A percentile compares a stretch with the other conserved stretches of the same genome.
Conservation (phyloP, 2,888 invertebrate species). For the Polydrusus tereticollis region DNA sequence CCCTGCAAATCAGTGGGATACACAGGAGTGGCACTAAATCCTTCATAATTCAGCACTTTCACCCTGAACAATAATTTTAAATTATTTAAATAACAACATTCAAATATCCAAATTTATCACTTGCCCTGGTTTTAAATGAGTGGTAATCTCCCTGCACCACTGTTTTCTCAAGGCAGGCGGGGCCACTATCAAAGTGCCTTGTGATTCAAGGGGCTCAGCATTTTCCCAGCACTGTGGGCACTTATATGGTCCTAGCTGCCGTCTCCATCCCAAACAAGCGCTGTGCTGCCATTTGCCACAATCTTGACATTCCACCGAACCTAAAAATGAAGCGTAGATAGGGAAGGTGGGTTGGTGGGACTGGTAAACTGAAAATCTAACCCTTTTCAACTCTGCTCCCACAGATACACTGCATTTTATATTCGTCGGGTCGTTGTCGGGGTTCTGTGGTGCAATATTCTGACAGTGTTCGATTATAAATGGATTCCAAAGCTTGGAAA, state of each 20-base stretch:
- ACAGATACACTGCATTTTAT: constrained; percentile 67
- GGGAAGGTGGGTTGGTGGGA: neutral
- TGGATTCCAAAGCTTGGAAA: constrained; percentile 57
- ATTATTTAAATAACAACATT: too few species aligned
- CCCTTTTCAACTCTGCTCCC: constrained; percentile 56
- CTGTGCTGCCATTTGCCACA: constrained; percentile 76
- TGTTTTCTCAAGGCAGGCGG: constrained; percentile 77
- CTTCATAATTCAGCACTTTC: constrained; percentile 71
- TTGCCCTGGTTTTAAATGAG: constrained; percentile 69
- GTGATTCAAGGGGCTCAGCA: constrained; percentile 69
- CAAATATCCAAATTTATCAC: neutral
- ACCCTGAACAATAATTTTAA: constrained; percentile 56
- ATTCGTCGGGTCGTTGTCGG: constrained; percentile 34
- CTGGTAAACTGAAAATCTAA: constrained; percentile 45
- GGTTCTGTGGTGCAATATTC: constrained; percentile 49
- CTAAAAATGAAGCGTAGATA: constrained; percentile 1
- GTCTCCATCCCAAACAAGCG: constrained; percentile 72
- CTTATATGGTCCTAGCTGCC: constrained; percentile 66
- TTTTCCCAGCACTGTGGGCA: constrained; percentile 78
- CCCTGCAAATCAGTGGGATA: constrained; percentile 74
- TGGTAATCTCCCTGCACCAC: constrained; percentile 79
- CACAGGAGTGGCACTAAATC: constrained; percentile 67
- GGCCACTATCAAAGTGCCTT: constrained; percentile 80
- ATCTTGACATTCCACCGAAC: constrained; percentile 67
- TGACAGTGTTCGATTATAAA: constrained; percentile 60